Conservation (phyloP, 2,888 invertebrate species). For the Epistrophe grossulariae region DNA sequence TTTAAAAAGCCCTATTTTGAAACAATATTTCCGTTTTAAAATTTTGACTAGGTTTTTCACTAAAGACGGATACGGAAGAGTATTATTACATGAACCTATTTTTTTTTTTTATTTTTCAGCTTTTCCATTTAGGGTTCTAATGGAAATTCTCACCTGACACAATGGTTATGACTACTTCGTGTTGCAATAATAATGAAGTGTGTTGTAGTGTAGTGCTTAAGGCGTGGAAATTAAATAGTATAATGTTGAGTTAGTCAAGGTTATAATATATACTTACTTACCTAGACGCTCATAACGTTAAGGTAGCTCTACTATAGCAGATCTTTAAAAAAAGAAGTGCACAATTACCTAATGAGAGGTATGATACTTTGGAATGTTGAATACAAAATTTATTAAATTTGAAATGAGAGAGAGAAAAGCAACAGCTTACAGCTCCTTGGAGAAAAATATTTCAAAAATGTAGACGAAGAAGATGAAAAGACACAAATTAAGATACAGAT, state of each 20-base stretch:
- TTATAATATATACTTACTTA: too few species aligned
- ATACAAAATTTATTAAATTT: background rate
- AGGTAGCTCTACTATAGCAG: background rate
- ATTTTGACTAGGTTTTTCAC: background rate
- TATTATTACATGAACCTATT: background rate
- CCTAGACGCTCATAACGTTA: background rate
- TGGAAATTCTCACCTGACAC: constrained; percentile 60
- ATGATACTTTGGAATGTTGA: background rate
- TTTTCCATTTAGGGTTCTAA: constrained; percentile 54
- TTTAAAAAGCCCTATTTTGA: background rate
- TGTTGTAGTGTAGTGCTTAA: constrained; percentile 13
- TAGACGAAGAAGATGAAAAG: background rate
- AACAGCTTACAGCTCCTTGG: background rate
- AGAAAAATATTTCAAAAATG: background rate
- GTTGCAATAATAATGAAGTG: constrained; percentile 54
- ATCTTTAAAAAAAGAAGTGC: constrained; percentile 17
- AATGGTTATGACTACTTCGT: constrained; percentile 54
- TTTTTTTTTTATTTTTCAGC: background rate
- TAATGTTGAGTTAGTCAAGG: constrained; percentile 41
- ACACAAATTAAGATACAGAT: background rate
- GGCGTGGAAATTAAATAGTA: constrained; percentile 18
- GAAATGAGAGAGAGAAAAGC: background rate
- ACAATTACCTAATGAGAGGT: constrained; percentile 19
- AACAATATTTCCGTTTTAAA: background rate
- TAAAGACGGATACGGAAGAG: background rate